A percentile compares a stretch with the other conserved stretches of the same genome.
Conservation (phyloP, 2,888 invertebrate species). For the Clepsis dumicolana region DNA sequence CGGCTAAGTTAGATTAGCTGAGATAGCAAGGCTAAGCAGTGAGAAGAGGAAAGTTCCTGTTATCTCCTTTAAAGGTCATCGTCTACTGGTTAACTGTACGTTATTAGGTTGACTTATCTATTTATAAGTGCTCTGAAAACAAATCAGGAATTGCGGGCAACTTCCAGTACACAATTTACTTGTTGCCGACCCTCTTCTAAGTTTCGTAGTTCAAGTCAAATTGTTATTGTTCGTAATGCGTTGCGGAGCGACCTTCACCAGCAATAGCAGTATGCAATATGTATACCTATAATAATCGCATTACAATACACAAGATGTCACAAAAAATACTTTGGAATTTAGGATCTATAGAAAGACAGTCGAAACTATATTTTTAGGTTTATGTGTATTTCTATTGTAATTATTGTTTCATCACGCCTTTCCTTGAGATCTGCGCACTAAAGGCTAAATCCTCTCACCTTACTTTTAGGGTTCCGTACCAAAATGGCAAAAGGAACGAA, state of each 20-base stretch:
- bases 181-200: conserved; percentile 18
- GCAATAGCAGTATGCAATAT: background rate
- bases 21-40: background rate
- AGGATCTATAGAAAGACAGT: too few species aligned
- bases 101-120: conserved; percentile 15
- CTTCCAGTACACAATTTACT: conserved; percentile 31
- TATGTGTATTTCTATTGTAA: too few species aligned
- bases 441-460: too few species aligned
- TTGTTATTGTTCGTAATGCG: conserved; percentile 28
- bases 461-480: too few species aligned
- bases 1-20: background rate
- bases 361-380: too few species aligned
- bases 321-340: too few species aligned
- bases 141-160: conserved; percentile 21
- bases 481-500: too few species aligned
- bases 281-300: too few species aligned
- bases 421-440: too few species aligned
- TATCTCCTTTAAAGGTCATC: background rate
- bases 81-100: background rate
- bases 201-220: conserved; percentile 27
- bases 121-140: conserved; percentile 16
- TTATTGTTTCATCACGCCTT: too few species aligned
- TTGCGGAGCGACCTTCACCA: background rate
- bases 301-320: background rate
- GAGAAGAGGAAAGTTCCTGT: background rate